Evolutionary conservation across 2,797 vertebrate genomes (phyloP), one percentile per base, ranked within the genome.

Genomic region (Orientallactaga sibirica): DNA sequence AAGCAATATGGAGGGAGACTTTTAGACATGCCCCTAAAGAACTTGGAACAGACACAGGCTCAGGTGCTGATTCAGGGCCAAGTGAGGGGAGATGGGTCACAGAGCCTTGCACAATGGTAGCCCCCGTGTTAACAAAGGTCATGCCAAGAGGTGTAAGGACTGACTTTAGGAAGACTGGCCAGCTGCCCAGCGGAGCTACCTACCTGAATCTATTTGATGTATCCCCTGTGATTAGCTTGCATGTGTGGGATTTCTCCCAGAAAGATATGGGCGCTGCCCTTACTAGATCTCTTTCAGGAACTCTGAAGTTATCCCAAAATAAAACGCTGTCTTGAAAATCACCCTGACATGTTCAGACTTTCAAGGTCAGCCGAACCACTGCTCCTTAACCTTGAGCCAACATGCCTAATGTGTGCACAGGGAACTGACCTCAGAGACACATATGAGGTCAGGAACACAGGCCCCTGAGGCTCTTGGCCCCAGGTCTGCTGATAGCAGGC

Each of bases 401-500:
- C 27, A 27, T 25, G 19, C 67, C 73, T 15, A 0, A 5, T 3
- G 10, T 18, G 16, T n/a, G 1, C 68, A 3, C 6, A 0, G 11
- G 75, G n/a, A 14, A 29, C 66, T 1, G 9, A 6, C 8, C 7
- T 48, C 43, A 24, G 61, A 61, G 48, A 2, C 82, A 11, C 10
- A 9, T 14, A 24, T 68, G 55, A 74, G 76, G 58, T 62, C n/a
- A 18, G 58, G 25, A 55, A 12, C 58, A 9, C 37, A 29, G 67
- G 52, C 25, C 37, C 68, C 9, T 0, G 0, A 61, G 18, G 18
- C 24, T 52, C 74, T 78, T 0, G 33, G 27, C 22, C 16, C 37
- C 11, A 0, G 0, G 2, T 2, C n/a, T 4, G 3, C 11, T 1
- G 61, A n/a, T n/a, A 33, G 33, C 8, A 6, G n/a, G 0, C 18